Conservation (phyloP, 1,140 invertebrate genomes). For the Cydia pomonella region DNA sequence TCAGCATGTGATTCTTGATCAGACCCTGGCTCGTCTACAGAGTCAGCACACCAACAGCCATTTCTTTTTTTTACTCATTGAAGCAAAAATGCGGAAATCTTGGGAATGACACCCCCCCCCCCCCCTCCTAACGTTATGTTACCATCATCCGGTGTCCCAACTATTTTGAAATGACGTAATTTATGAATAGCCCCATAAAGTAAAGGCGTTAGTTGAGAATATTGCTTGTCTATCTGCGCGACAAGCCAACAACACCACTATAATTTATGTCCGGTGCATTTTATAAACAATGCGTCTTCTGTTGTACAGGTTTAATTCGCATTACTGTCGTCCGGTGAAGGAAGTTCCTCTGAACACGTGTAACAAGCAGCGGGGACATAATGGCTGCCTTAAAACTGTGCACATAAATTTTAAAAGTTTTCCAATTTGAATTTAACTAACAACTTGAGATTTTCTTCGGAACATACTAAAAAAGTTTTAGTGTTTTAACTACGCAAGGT, state of each 20-base stretch:
- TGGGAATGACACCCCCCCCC: too few relatives aligned
- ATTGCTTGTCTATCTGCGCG: too few relatives aligned
- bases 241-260: too few relatives aligned
- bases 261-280: neutral
- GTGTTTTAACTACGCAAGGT: slow-evolving; percentile 37
- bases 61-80: too few relatives aligned
- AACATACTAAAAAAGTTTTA: slow-evolving; percentile 52
- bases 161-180: too few relatives aligned
- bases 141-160: too few relatives aligned
- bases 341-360: slow-evolving; percentile 47
- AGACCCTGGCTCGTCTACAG: too few relatives aligned
- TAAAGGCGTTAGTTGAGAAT: slow-evolving; percentile 47
- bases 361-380: slow-evolving; percentile 59
- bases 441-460: slow-evolving; percentile 66
- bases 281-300: slow-evolving; percentile 22
- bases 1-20: too few relatives aligned
- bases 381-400: slow-evolving; percentile 68
- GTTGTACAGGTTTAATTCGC: slow-evolving; percentile 8
- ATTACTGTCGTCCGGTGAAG: slow-evolving; percentile 22
- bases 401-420: slow-evolving; percentile 73
- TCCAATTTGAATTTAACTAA: slow-evolving; percentile 75
- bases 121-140: too few relatives aligned
- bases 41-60: too few relatives aligned
- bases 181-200: too few relatives aligned
- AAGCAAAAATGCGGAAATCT: too few relatives aligned